These are phyloP conservation scores for Malurus leucopterus DNA, from an alignment of 2,797 vertebrate species.

Conservation along the genomic window DNA sequence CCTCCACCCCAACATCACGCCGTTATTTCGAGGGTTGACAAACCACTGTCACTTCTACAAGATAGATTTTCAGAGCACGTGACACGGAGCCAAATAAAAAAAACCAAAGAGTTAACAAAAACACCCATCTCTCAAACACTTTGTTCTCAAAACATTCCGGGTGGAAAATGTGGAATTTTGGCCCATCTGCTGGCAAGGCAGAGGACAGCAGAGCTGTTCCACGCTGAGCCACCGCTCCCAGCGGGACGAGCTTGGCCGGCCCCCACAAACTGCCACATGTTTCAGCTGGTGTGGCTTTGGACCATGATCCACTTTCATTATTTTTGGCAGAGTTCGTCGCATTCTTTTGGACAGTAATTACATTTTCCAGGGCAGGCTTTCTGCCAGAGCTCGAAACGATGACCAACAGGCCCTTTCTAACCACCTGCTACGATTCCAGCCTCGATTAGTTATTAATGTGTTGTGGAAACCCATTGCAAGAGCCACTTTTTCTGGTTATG, in stretches of 20 bases:
- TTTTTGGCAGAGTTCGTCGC: conserved; percentile 26
- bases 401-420: conserved; percentile 43
- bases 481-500: not conserved
- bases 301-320: conserved; percentile 17
- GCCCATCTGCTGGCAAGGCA: rapidly evolving
- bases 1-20: not conserved
- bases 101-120: not conserved
- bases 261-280: not conserved
- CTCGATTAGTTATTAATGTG: conserved; percentile 40
- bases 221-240: rapidly evolving
- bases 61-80: not conserved
- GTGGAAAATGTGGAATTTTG: not conserved
- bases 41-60: rapidly evolving
- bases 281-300: conserved; percentile 42
- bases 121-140: rapidly evolving
- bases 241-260: not conserved
- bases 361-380: conserved; percentile 56
- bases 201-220: not conserved
- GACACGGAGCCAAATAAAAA: not conserved
- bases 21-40: not conserved
- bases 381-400: conserved; percentile 28
- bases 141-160: not conserved
- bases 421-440: conserved; percentile 39
- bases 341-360: conserved; percentile 58
- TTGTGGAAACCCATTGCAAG: not conserved